Base-by-base conservation (phyloP, 2,113 vertebrate genomes). In the Calyptommatus sinebrachiatus region DNA sequence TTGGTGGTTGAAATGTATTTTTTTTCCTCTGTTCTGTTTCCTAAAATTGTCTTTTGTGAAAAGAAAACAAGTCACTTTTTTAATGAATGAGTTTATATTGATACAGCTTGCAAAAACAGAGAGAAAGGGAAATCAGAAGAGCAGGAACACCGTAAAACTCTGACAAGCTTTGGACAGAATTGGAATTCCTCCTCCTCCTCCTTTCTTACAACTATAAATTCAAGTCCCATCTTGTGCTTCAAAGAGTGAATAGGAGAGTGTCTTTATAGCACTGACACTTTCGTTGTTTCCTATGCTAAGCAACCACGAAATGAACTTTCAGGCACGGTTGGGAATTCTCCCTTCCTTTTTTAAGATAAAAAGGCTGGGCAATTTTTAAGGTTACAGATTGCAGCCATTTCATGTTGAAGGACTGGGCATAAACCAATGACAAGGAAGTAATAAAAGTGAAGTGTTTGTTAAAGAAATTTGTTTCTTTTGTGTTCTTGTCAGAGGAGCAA, bases 381-480 rank as follows among this genome's bases (percentile, higher is more conserved):
- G 10, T 12, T 68, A 73, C 76, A 66, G 78, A 84, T 77, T 85
- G 61, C 68, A 74, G 70, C 68, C 69, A 76, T 14, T 48, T 84
- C 79, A 82, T 77, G 50, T 66, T 83, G 70, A 82, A 76, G 35
- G 84, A 1, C 1, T 14, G 69, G 50, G 57, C 76, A 81, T 16
- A 2, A 84, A 83, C 62, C 80, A 66, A 76, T 73, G 61, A 87
- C 84, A 84, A 85, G 45, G 61, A 88, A 82, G 76, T 68, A 88
- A 85, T 78, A 84, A 91, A 89, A 88, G 8, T 73, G 26, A 86
- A 86, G 35, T 46, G 2, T 85, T 85, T 88, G 24, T 83, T 80
- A 63, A 83, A 89, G 66, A 18, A 84, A 22, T 41, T 90, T 5
- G 0, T 26, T 31, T 86, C 72, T 79, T 86, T 84, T 50, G 75